phyloP scores from a whole-genome alignment of 2,113 vertebrate species.

The Coracopsis vasa region DNA sequence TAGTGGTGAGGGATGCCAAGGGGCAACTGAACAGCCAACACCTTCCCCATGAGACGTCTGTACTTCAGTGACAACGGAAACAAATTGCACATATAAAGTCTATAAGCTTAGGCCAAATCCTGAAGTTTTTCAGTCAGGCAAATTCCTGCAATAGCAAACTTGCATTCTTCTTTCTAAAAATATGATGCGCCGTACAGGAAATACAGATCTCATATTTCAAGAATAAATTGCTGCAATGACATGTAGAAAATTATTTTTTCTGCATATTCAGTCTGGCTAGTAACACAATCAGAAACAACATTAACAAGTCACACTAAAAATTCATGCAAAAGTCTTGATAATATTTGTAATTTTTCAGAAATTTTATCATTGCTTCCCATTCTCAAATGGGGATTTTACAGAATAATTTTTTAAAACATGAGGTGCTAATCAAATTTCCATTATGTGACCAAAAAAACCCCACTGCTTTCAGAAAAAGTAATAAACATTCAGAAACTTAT shows the following conservation, averaged over 20 bases:
- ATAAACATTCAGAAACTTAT: not conserved
- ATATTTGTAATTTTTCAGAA: not conserved
- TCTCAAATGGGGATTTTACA: not conserved
- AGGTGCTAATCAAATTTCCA: not conserved
- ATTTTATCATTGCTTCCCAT: not conserved
- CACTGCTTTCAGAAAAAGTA: not conserved
- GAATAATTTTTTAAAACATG: not conserved
- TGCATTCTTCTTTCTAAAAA: not conserved
- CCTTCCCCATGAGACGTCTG: not conserved
- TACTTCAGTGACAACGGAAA: not conserved
- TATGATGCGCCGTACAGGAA: not conserved
- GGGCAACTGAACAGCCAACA: not conserved
- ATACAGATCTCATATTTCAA: not conserved
- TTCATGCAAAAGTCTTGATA: not conserved
- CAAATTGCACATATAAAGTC: not conserved
- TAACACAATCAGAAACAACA: not conserved
- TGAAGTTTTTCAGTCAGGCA: not conserved
- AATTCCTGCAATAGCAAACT: not conserved
- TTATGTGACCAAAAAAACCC: not conserved
- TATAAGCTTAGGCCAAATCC: not conserved
- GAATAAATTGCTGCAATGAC: not conserved
- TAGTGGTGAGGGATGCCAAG: not conserved
- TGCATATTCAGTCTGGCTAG: not conserved
- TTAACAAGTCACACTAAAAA: not conserved
- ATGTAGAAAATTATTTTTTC: not conserved